These are phyloP conservation scores for Tuta absoluta DNA, from an alignment of 2,888 invertebrate species.

Conservation along the genomic window DNA sequence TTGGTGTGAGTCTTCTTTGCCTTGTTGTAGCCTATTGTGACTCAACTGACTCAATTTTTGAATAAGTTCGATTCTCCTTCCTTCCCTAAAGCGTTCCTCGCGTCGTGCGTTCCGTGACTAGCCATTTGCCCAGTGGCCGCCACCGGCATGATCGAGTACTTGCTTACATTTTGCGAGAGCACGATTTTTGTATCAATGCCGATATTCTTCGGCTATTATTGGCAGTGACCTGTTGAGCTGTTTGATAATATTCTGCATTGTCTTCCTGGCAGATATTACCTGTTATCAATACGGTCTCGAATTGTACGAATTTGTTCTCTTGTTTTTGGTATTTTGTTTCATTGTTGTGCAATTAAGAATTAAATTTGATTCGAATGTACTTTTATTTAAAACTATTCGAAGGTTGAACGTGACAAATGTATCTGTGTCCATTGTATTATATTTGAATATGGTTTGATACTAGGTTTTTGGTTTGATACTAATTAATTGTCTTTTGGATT, in stretches of 20 bases:
- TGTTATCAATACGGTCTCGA: neutral
- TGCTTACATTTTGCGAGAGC: conserved; percentile 53
- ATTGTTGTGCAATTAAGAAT: no score
- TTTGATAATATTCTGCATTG: neutral
- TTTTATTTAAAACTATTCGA: no score
- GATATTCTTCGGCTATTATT: neutral
- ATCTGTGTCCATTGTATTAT: no score
- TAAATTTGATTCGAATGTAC: no score
- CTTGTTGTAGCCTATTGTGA: neutral
- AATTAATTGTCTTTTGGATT: no score
- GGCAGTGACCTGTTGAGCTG: neutral
- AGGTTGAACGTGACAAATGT: no score
- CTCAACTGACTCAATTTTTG: neutral
- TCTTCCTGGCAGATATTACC: neutral
- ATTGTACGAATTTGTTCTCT: no score
- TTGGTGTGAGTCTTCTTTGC: no score
- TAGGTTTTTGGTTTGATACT: no score
- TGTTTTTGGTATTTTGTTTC: no score
- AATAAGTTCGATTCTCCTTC: neutral
- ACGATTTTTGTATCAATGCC: conserved; percentile 56
- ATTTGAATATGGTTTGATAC: no score
- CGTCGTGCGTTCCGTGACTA: neutral
- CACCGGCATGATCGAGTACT: conserved; percentile 52
- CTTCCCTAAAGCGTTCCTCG: neutral
- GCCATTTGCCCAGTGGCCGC: conserved; percentile 30